These are phyloP conservation scores for Spinus pinus DNA, from an alignment of 2,797 vertebrate species.

Conservation along the genomic window DNA sequence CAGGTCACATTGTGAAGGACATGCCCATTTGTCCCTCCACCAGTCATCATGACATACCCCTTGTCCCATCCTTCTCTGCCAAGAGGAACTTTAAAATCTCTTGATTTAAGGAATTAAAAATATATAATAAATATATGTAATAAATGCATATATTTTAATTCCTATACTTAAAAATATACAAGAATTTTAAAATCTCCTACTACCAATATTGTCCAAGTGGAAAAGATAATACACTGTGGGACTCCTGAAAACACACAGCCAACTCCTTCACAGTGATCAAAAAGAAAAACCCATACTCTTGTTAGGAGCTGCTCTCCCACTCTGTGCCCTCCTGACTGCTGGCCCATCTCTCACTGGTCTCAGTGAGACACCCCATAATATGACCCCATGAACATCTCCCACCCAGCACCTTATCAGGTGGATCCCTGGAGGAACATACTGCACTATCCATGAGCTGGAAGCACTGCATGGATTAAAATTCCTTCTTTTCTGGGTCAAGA, in stretches of 20 bases:
- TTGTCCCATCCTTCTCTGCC: neutral
- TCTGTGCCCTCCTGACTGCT: neutral
- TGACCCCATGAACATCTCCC: neutral
- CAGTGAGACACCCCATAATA: neutral
- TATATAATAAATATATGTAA: neutral
- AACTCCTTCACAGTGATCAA: neutral
- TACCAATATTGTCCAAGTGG: neutral
- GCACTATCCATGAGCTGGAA: neutral
- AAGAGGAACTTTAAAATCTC: neutral
- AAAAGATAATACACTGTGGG: neutral
- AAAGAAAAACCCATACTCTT: neutral
- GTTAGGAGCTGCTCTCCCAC: neutral
- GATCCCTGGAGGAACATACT: neutral
- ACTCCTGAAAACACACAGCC: neutral
- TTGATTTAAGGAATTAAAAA: neutral
- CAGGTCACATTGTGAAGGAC: neutral
- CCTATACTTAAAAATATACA: neutral
- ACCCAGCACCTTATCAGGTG: neutral
- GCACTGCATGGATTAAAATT: neutral
- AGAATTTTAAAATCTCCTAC: neutral
- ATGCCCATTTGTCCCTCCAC: neutral
- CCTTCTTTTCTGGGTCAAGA: neutral
- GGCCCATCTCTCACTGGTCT: neutral
- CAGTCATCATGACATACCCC: neutral
- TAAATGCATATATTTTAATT: neutral